A percentile compares a stretch with the other conserved stretches of the same genome.
Evolutionary conservation across 2,797 vertebrate genomes (phyloP).

Genomic region (Chelonia mydas): DNA sequence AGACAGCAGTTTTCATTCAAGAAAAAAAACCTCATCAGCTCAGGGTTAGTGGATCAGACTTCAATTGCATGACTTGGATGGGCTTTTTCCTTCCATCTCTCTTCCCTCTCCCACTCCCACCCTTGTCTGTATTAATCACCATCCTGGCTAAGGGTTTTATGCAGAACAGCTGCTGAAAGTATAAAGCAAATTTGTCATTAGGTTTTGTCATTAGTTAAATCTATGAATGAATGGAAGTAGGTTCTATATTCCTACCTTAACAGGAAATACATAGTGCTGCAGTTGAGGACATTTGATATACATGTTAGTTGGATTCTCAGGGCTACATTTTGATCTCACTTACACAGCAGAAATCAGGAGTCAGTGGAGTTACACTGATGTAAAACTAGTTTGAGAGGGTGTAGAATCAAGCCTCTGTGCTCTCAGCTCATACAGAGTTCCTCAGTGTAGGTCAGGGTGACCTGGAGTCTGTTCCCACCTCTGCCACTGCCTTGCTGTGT

Average conservation of each 20-base stretch:
- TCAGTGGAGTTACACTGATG: neutral
- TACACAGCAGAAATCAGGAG: neutral
- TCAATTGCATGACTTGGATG: constrained; percentile 13
- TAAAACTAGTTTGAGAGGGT: neutral
- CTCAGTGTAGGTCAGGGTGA: neutral
- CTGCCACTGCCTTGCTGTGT: neutral
- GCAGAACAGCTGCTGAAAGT: constrained; percentile 33
- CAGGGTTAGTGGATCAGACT: neutral
- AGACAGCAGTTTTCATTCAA: constrained; percentile 33
- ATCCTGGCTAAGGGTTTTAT: neutral
- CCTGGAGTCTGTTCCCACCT: neutral
- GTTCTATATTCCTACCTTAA: neutral
- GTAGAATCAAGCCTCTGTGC: neutral
- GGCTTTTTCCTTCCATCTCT: neutral
- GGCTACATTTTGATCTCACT: neutral
- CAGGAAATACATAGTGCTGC: neutral
- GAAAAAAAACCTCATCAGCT: constrained; percentile 6
- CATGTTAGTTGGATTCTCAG: neutral
- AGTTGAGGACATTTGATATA: neutral
- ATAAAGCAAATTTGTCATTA: constrained; percentile 30
- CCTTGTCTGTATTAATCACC: neutral
- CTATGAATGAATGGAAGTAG: neutral
- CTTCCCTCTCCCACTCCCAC: neutral
- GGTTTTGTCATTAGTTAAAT: constrained; percentile 1
- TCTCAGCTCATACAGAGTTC: neutral